These are phyloP conservation scores for Hirtodrosophila cameraria DNA, from an alignment of 2,888 invertebrate genomes.

Conservation along the genomic window DNA sequence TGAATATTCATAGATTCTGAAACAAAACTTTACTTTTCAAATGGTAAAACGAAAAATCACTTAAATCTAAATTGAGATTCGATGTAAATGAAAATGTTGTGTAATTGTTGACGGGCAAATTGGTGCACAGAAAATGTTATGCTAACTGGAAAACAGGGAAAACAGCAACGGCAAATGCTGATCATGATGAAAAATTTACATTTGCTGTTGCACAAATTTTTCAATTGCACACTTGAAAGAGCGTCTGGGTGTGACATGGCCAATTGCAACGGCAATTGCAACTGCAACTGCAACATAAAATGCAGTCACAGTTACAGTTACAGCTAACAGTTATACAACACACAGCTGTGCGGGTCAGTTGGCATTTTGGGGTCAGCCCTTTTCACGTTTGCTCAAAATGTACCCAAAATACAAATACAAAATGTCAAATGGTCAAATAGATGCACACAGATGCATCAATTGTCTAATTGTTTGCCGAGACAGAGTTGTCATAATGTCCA, in stretches of 20 bases:
- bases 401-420: conserved; percentile 61
- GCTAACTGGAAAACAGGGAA: conserved; percentile 50
- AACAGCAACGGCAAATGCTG: conserved; percentile 31
- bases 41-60: too few relatives aligned
- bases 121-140: conserved; percentile 5
- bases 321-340: conserved; percentile 8
- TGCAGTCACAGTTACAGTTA: conserved; percentile 47
- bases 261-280: conserved; percentile 66
- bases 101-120: conserved; percentile 12
- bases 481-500: conserved; percentile 77
- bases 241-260: conserved; percentile 59
- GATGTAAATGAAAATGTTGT: conserved; percentile 2
- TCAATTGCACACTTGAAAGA: conserved; percentile 57
- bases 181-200: conserved; percentile 34
- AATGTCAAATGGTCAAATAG: conserved; percentile 40
- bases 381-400: conserved; percentile 56
- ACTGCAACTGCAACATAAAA: conserved; percentile 65
- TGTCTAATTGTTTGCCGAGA: conserved; percentile 78
- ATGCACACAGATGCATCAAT: conserved; percentile 73
- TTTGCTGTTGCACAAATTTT: conserved; percentile 50
- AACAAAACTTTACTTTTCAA: too few relatives aligned
- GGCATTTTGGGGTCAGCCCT: conserved; percentile 54
- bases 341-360: conserved; percentile 24
- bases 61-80: background rate
- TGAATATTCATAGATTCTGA: too few relatives aligned